phyloP scores from a whole-genome alignment of 2,113 vertebrate species.

The Psophia crepitans region DNA sequence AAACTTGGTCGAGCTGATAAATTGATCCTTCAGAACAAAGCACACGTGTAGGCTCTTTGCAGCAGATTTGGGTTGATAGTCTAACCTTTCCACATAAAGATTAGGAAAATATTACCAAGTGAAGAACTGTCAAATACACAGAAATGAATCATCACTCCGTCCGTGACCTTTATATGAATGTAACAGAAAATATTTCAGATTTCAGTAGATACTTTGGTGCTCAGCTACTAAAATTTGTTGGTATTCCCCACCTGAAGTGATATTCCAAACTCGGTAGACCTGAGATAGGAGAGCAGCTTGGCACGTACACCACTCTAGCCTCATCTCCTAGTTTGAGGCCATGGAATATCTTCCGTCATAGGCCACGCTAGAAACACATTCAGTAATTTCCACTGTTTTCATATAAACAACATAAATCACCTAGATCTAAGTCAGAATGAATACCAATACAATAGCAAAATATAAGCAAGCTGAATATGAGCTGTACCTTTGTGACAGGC shows the following conservation, averaged over 20 bases:
- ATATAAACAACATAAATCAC: conserved; percentile 47
- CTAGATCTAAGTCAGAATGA: neutral
- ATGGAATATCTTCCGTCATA: neutral
- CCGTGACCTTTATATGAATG: neutral
- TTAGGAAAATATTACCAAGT: conserved; percentile 27
- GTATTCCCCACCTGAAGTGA: neutral
- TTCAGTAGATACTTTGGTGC: neutral
- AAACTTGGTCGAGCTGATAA: neutral
- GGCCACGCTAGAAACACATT: neutral
- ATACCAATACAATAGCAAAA: conserved; percentile 40
- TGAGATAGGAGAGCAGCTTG: neutral
- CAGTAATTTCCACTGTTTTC: conserved; percentile 14
- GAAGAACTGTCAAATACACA: neutral
- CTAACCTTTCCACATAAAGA: neutral
- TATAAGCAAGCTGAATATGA: neutral
- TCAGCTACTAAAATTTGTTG: neutral
- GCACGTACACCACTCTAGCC: neutral
- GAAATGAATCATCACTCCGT: neutral
- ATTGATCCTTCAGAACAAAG: neutral
- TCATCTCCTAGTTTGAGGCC: neutral
- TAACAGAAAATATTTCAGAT: neutral
- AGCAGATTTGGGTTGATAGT: neutral
- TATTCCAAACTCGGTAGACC: neutral
- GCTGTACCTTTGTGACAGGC: conserved; percentile 91
- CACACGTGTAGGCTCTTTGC: neutral